A percentile compares a stretch with the other conserved stretches of the same genome.
Evolutionary conservation across 2,113 vertebrate species (phyloP).

Genomic region (Bubo bubo): DNA sequence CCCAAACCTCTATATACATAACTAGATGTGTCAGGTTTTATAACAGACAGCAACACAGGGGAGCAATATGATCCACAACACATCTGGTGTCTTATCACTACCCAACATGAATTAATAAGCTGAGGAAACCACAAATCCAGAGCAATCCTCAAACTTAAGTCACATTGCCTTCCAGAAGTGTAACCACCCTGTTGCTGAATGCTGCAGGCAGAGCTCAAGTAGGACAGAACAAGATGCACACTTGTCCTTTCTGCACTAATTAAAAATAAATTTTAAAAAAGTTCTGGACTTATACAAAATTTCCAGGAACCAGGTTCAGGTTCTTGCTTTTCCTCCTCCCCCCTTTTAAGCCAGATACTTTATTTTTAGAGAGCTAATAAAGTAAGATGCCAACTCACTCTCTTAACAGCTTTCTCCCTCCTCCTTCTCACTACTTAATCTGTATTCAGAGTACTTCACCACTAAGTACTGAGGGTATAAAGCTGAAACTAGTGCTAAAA

Average conservation of each 20-base stretch:
- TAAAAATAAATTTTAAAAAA: neutral
- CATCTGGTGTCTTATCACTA: neutral
- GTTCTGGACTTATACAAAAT: neutral
- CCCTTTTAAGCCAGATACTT: neutral
- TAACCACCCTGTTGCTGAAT: neutral
- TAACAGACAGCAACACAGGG: neutral
- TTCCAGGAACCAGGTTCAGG: neutral
- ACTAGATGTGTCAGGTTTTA: neutral
- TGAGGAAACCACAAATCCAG: neutral
- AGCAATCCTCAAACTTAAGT: neutral
- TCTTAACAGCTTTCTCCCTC: neutral
- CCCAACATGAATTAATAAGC: neutral
- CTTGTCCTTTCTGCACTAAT: neutral
- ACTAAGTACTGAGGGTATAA: neutral
- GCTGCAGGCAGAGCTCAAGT: neutral
- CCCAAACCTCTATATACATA: neutral
- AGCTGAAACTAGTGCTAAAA: neutral
- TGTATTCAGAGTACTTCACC: neutral
- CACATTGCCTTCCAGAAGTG: rapidly evolving
- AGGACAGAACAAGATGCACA: neutral
- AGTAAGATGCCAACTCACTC: neutral
- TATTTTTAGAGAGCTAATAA: neutral
- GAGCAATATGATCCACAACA: neutral
- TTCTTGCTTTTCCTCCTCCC: neutral
- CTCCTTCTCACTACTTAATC: neutral